phyloP scores from a whole-genome alignment of 2,797 vertebrate species.

The Sternotherus odoratus region DNA sequence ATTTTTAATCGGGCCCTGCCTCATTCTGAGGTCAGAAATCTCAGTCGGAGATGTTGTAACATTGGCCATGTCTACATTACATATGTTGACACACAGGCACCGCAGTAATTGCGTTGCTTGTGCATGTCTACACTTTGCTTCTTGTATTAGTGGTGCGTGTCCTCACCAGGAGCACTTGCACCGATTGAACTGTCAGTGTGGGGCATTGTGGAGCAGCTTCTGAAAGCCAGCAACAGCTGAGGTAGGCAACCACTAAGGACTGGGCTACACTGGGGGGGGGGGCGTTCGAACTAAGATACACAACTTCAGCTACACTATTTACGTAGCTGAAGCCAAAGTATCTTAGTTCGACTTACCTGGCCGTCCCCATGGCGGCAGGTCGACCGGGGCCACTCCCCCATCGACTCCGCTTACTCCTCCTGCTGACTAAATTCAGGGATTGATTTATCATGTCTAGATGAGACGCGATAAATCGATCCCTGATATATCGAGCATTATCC shows the following conservation, averaged over 20 bases:
- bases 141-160: background rate
- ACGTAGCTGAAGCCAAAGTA: too few relatives aligned
- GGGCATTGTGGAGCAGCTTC: background rate
- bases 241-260: background rate
- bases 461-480: too few relatives aligned
- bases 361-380: too few relatives aligned
- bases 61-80: background rate
- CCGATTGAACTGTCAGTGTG: background rate
- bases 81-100: background rate
- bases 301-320: too few relatives aligned
- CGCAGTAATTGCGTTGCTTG: background rate
- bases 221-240: background rate
- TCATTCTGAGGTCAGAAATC: slow-evolving; percentile 15
- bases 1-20: background rate
- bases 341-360: too few relatives aligned
- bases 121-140: background rate
- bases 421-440: too few relatives aligned
- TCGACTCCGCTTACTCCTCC: too few relatives aligned
- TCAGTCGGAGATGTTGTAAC: slow-evolving; percentile 1
- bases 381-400: too few relatives aligned
- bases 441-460: too few relatives aligned
- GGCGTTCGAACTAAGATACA: too few relatives aligned
- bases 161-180: background rate
- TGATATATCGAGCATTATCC: too few relatives aligned
- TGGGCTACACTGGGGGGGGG: too few relatives aligned